Base-by-base conservation (phyloP, 2,888 invertebrate genomes). In the Euphydryas editha region DNA sequence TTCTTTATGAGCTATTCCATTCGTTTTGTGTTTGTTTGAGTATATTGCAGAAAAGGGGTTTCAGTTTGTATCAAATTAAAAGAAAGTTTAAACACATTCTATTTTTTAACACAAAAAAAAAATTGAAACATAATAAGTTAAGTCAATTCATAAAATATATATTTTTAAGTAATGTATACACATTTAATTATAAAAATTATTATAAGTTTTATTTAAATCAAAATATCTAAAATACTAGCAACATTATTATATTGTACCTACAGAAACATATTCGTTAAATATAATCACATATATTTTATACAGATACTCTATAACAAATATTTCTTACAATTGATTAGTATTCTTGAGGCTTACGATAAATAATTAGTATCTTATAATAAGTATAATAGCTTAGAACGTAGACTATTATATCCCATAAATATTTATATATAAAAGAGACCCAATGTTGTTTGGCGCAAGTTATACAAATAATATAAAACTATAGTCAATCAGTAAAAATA, bases 361-460 rank as follows among this genome's bases (percentile, higher is more conserved):
- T 49, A 13, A 21, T 21, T 49, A 49, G 13, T 21, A 1, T 21
- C 20, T 21, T 30, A 30, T 30, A 46, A 65, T 15, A 21, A 58
- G 59, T 54, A 58, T 54, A 65, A 65, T 51, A 55, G 47, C 58
- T 59, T 56, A 62, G 39, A 47, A 44, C 58, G 55, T 68, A 59
- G 58, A 60, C 68, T 61, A 59, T n/a, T 58, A 62, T 65, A 42
- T 46, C 61, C 18, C 62, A 68, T 68, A 65, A 68, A 65, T 68
- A 68, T 68, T 68, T 68, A 68, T 68, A 62, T 62, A 55, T 55
- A 68, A 54, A 30, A 68, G 47, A 55, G 49, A 57, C 30, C 47
- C 62, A 56, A 20, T 39, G 56, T 37, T 8, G 56, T 62, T 17
- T 62, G 67, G 62, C 37, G 20, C 55, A 67, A 56, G 44, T n/a